A percentile compares a stretch with the other conserved stretches of the same genome.
phyloP scores from a whole-genome alignment of 2,888 invertebrate genomes.

The Amiota communis region DNA sequence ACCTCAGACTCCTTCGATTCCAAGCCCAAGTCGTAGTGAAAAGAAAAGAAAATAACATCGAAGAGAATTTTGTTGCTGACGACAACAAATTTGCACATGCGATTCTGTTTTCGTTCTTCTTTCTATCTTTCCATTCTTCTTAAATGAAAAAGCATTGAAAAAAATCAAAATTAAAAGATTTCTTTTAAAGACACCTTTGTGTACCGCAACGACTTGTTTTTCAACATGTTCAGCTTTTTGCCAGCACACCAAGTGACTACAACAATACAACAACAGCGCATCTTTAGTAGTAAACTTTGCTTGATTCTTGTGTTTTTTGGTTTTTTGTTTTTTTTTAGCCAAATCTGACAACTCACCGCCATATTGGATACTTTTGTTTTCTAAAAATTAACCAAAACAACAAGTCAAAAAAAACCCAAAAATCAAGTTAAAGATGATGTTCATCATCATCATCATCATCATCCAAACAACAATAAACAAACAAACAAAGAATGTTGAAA shows the following conservation, averaged over 20 bases:
- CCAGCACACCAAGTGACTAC: constrained; percentile 40
- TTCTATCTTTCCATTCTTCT: constrained; percentile 1
- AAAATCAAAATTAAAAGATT: constrained; percentile 67
- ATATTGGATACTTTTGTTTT: constrained; percentile 68
- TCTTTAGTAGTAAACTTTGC: constrained; percentile 40
- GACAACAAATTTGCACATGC: constrained; percentile 68
- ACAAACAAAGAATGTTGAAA: background rate
- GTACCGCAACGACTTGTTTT: constrained; percentile 60
- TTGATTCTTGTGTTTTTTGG: constrained; percentile 39
- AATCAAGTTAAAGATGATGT: constrained; percentile 20
- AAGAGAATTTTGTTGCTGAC: constrained; percentile 46
- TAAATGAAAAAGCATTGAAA: constrained; percentile 28
- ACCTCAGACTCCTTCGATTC: constrained; percentile 29
- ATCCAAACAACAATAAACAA: too few relatives aligned
- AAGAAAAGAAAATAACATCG: background rate
- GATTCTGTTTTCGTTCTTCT: constrained; percentile 1
- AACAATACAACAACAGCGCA: constrained; percentile 43
- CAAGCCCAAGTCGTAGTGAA: background rate
- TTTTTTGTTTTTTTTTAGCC: constrained; percentile 38
- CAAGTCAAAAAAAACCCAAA: constrained; percentile 23
- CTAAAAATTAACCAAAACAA: too few relatives aligned
- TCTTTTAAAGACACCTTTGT: constrained; percentile 61
- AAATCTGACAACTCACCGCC: constrained; percentile 55
- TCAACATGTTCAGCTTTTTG: constrained; percentile 63
- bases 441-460: constrained; percentile 5